Conservation (phyloP, 2,797 vertebrate genomes). For the Aldrovandia affinis region DNA sequence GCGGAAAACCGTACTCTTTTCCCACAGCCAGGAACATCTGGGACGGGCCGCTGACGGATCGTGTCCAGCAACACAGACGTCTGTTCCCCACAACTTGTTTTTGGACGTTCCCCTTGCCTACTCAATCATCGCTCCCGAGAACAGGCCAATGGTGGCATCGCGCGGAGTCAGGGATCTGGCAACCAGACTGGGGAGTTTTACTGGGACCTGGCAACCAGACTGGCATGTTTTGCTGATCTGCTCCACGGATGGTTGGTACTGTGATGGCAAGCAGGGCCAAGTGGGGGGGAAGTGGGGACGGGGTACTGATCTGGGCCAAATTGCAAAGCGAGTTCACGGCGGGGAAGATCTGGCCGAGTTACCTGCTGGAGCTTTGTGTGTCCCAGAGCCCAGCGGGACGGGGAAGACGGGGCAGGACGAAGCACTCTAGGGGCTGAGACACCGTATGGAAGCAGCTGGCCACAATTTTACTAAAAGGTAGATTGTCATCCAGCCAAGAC, state of each 20-base stretch:
- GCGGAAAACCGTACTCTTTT: background rate
- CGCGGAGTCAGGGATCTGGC: background rate
- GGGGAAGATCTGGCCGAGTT: background rate
- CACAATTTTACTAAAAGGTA: too few species aligned
- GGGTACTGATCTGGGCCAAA: background rate
- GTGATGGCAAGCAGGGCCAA: background rate
- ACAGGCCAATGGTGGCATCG: background rate
- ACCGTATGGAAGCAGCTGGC: too few species aligned
- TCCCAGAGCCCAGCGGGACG: background rate
- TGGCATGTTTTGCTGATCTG: background rate
- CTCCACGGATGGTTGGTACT: background rate
- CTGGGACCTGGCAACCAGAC: background rate
- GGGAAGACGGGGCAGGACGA: too few species aligned
- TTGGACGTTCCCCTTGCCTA: background rate
- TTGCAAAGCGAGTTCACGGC: background rate
- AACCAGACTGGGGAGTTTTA: too few species aligned
- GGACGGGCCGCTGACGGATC: background rate
- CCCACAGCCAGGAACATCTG: slow-evolving; percentile 6
- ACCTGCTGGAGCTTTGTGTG: background rate
- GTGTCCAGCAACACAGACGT: background rate
- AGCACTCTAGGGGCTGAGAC: too few species aligned
- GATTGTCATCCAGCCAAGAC: too few species aligned
- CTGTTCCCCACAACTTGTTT: background rate
- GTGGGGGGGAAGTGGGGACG: background rate
- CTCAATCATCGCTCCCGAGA: background rate